phyloP scores from a whole-genome alignment of 2,888 invertebrate species.

The Zootermopsis nevadensis region DNA sequence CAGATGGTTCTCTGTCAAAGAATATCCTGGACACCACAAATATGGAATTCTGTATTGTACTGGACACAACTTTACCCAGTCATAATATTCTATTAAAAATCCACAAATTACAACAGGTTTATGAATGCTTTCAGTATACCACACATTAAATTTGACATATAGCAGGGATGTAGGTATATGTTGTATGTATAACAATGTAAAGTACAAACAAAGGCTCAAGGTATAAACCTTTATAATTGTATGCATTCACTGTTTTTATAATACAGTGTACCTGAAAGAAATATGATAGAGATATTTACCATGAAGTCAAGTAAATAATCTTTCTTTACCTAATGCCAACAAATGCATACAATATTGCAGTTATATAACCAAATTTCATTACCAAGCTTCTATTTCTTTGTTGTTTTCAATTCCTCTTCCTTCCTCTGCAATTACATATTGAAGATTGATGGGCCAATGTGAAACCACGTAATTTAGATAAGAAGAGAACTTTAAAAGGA shows the following conservation, averaged over 20 bases:
- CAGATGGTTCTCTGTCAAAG: background rate
- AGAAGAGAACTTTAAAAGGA: background rate
- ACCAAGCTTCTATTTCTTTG: background rate
- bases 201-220: conserved; percentile 38
- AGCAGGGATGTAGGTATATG: conserved; percentile 23
- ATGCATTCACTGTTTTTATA: background rate
- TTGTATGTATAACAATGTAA: conserved; percentile 27
- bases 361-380: conserved; percentile 7
- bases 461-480: background rate
- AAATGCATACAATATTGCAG: conserved; percentile 39
- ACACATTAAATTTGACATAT: conserved; percentile 43
- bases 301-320: conserved; percentile 22
- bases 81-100: conserved; percentile 38
- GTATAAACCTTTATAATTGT: conserved; percentile 1
- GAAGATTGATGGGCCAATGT: background rate
- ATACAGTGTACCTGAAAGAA: background rate
- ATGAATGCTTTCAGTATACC: conserved; percentile 28
- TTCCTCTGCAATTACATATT: background rate
- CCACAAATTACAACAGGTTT: conserved; percentile 38
- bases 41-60: conserved; percentile 5
- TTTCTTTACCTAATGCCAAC: conserved; percentile 34
- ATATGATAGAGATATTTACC: conserved; percentile 31
- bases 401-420: background rate
- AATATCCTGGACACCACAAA: conserved; percentile 3
- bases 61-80: conserved; percentile 26